Evolutionary conservation across 1,140 invertebrate species (phyloP).

Genomic region (Ruditapes philippinarum): DNA sequence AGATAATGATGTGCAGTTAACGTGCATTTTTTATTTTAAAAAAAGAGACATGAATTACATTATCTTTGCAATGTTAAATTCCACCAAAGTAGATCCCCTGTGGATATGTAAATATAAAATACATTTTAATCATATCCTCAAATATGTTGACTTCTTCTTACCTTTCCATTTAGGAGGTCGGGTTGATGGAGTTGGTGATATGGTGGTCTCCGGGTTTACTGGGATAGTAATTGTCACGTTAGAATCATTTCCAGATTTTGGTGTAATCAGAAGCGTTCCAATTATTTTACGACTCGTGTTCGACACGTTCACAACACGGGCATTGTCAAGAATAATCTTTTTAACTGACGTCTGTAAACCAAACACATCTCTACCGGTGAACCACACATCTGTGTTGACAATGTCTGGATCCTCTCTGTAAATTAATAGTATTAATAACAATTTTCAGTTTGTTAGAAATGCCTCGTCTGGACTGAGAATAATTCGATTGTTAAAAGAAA

Average conservation of each 20-base stretch:
- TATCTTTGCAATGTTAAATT: too few species aligned
- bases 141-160: too few species aligned
- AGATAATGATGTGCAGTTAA: too few species aligned
- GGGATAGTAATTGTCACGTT: neutral
- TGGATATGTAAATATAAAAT: too few species aligned
- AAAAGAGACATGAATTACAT: too few species aligned
- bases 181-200: neutral
- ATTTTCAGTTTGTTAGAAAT: too few species aligned
- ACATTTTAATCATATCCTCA: too few species aligned
- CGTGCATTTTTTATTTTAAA: too few species aligned
- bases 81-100: too few species aligned
- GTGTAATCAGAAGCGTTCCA: conserved; percentile 32
- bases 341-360: neutral
- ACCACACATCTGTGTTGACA: conserved; percentile 21
- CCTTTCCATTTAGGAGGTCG: conserved; percentile 5
- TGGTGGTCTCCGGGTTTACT: conserved; percentile 2
- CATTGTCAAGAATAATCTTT: conserved; percentile 9
- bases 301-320: neutral
- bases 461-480: too few species aligned
- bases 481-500: too few species aligned
- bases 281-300: neutral
- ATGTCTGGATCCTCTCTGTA: conserved; percentile 1
- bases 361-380: neutral
- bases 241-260: neutral
- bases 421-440: too few species aligned